Conservation (phyloP, 2,113 vertebrate genomes). For the Elgaria multicarinata region DNA sequence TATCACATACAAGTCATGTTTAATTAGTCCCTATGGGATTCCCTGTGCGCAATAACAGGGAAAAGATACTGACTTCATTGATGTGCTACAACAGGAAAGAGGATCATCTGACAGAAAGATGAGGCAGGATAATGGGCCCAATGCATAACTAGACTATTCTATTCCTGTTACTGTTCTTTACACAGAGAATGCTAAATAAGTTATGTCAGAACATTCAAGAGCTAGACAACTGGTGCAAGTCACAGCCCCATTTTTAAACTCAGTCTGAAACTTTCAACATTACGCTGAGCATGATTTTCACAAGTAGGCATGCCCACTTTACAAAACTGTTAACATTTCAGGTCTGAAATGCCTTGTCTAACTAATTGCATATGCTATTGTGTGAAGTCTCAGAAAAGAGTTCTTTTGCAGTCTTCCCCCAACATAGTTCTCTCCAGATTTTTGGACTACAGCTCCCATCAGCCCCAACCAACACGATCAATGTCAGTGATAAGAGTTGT, state of each 20-base stretch:
- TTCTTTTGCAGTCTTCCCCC: no score
- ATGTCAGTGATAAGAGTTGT: no score
- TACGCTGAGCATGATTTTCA: neutral
- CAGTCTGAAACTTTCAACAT: neutral
- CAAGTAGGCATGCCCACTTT: neutral
- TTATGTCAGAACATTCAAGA: slow-evolving; percentile 23
- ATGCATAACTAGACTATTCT: slow-evolving; percentile 27
- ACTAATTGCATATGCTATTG: neutral
- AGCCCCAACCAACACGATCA: no score
- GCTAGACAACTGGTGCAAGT: slow-evolving; percentile 8
- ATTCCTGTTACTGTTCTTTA: slow-evolving; percentile 40
- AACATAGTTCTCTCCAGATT: no score
- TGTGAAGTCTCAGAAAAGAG: neutral
- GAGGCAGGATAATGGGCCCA: slow-evolving; percentile 43
- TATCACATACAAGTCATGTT: slow-evolving; percentile 23
- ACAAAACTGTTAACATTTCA: neutral
- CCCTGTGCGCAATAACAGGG: neutral
- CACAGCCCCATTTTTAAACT: slow-evolving; percentile 21
- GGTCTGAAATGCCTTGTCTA: neutral
- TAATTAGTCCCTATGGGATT: slow-evolving; percentile 57
- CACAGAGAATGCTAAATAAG: slow-evolving; percentile 43
- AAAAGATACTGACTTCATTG: slow-evolving; percentile 42
- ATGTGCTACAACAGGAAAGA: slow-evolving; percentile 39
- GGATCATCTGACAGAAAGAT: slow-evolving; percentile 43
- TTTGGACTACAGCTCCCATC: no score